Percentiles rank a stretch among this genome's conserved stretches.
These are phyloP conservation scores for Oncorhynchus tshawytscha DNA, from an alignment of 2,113 vertebrate species.

Conservation along the genomic window DNA sequence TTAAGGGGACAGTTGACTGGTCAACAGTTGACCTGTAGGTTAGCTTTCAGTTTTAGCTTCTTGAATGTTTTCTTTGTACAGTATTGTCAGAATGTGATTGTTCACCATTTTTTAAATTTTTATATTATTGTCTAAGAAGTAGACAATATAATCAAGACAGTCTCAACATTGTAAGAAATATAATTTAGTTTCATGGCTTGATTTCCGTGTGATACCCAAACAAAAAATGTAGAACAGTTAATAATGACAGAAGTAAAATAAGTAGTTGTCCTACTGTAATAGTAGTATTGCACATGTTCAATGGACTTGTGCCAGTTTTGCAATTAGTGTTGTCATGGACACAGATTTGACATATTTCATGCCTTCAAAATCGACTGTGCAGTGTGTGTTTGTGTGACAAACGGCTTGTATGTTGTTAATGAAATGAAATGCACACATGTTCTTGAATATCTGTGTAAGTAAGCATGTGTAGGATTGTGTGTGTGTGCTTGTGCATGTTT, in stretches of 20 bases:
- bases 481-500: conserved; percentile 2
- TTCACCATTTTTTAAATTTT: neutral
- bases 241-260: no score
- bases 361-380: conserved; percentile 1
- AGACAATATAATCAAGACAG: no score
- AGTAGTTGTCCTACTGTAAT: no score
- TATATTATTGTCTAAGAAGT: neutral
- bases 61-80: neutral
- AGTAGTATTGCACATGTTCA: no score
- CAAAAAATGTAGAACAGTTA: no score
- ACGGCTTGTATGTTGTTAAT: neutral
- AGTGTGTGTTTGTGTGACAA: conserved; percentile 20
- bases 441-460: neutral
- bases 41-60: conserved; percentile 24
- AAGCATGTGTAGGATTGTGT: conserved; percentile 1
- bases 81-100: neutral
- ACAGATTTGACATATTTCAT: neutral
- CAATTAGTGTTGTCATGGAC: neutral
- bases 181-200: no score
- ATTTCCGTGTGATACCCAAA: no score
- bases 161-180: no score
- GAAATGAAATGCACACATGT: neutral
- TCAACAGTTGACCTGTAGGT: conserved; percentile 22
- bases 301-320: no score
- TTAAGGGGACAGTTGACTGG: conserved; percentile 22